Conservation (phyloP, 2,888 invertebrate genomes). For the Anthrax anthrax region DNA sequence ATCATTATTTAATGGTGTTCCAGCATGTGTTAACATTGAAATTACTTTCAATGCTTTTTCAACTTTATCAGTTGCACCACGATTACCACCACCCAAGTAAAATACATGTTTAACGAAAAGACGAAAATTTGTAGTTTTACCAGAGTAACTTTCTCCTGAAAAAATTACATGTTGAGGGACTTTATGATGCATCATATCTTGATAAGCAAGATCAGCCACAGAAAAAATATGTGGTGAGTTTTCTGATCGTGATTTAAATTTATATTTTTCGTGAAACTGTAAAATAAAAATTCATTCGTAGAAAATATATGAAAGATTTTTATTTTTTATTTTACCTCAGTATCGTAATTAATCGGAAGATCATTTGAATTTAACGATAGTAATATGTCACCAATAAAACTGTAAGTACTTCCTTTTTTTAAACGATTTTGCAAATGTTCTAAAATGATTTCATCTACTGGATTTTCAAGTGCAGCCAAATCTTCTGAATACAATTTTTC, state of each 20-base stretch:
- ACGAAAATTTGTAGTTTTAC: conserved; percentile 75
- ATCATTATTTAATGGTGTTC: conserved; percentile 69
- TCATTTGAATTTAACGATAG: conserved; percentile 68
- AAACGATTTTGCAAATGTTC: conserved; percentile 54
- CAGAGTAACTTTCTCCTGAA: conserved; percentile 81
- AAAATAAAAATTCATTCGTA: conserved; percentile 13
- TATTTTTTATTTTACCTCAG: conserved; percentile 51
- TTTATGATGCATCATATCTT: conserved; percentile 79
- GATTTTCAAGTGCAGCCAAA: conserved; percentile 58
- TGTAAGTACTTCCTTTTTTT: conserved; percentile 51
- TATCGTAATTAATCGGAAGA: conserved; percentile 54
- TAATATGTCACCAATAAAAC: conserved; percentile 68
- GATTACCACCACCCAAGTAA: conserved; percentile 58
- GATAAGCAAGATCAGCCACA: conserved; percentile 79
- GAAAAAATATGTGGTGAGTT: conserved; percentile 83
- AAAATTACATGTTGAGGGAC: conserved; percentile 75
- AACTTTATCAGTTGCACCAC: conserved; percentile 28
- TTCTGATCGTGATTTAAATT: conserved; percentile 73
- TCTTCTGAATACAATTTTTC: conserved; percentile 72
- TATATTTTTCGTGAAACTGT: conserved; percentile 66
- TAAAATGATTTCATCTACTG: conserved; percentile 58
- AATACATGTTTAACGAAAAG: conserved; percentile 69
- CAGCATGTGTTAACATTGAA: conserved; percentile 56
- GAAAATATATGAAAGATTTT: conserved; percentile 16
- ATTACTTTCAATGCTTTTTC: conserved; percentile 27